Conservation (phyloP, 2,113 vertebrate genomes). For the Perca flavescens region DNA sequence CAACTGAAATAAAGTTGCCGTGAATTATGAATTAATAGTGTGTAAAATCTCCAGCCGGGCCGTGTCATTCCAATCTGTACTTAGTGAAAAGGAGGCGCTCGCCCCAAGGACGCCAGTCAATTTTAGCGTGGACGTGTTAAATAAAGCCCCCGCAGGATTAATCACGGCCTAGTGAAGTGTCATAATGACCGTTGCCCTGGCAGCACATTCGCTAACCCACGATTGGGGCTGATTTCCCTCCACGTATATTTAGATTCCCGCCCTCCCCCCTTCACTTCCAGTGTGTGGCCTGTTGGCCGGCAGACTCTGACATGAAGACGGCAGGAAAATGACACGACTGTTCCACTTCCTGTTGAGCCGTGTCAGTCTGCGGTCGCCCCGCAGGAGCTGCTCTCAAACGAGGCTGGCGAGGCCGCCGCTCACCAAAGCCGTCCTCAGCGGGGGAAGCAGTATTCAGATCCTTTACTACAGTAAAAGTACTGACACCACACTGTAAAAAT, state of each 20-base stretch:
- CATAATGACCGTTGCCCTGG: slow-evolving; percentile 34
- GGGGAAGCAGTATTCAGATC: too few relatives aligned
- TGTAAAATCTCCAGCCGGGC: slow-evolving; percentile 28
- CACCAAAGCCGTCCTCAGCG: not conserved
- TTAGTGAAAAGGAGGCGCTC: slow-evolving; percentile 36
- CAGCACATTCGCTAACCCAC: slow-evolving; percentile 12
- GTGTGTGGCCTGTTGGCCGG: not conserved
- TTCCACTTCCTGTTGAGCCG: not conserved
- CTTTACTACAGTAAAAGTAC: too few relatives aligned
- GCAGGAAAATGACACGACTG: not conserved
- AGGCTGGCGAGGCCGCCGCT: not conserved
- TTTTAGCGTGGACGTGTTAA: slow-evolving; percentile 44
- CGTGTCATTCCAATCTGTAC: slow-evolving; percentile 16
- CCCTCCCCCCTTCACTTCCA: not conserved
- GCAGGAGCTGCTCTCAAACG: slow-evolving; percentile 11
- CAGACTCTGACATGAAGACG: slow-evolving; percentile 24
- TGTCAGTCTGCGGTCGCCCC: not conserved
- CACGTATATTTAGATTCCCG: not conserved
- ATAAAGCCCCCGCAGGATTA: slow-evolving; percentile 34
- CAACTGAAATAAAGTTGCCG: not conserved
- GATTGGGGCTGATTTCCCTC: slow-evolving; percentile 17
- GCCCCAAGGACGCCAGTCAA: slow-evolving; percentile 15
- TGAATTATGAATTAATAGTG: slow-evolving; percentile 50
- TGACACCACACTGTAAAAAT: too few relatives aligned
- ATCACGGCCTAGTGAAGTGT: slow-evolving; percentile 28